A percentile compares a stretch with the other conserved stretches of the same genome.
These are phyloP conservation scores for Teleogryllus oceanicus DNA, from an alignment of 2,888 invertebrate genomes.

Conservation along the genomic window DNA sequence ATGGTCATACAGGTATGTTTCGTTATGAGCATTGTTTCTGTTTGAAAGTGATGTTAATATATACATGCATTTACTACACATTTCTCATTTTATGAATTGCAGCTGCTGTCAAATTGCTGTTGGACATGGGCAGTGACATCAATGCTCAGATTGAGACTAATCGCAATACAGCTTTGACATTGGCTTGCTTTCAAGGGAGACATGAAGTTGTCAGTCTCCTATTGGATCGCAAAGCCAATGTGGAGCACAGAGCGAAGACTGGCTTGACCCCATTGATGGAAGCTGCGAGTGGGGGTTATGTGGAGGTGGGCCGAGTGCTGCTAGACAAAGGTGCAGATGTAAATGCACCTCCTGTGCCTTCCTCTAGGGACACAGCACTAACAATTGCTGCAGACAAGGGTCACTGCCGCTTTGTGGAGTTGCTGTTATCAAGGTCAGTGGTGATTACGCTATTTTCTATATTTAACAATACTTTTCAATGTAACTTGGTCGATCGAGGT, in stretches of 20 bases:
- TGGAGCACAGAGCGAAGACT: constrained; percentile 98
- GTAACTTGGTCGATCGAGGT: background rate
- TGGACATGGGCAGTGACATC: constrained; percentile 98
- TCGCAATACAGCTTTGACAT: constrained; percentile 94
- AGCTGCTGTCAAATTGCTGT: constrained; percentile 87
- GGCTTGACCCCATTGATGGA: constrained; percentile 99
- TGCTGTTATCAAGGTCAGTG: constrained; percentile 63
- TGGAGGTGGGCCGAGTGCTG: constrained; percentile 93
- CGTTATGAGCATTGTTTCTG: background rate
- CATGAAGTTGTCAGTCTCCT: constrained; percentile 97
- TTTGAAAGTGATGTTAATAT: background rate
- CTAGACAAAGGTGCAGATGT: constrained; percentile 97
- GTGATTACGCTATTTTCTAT: background rate
- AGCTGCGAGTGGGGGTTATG: constrained; percentile 98
- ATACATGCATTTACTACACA: background rate
- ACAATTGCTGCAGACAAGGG: constrained; percentile 99
- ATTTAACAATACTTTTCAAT: constrained; percentile 4
- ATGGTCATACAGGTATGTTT: constrained; percentile 72
- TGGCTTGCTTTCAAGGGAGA: constrained; percentile 93
- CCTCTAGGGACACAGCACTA: constrained; percentile 94
- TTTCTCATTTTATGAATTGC: constrained; percentile 43
- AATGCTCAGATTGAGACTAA: constrained; percentile 99
- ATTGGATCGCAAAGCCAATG: constrained; percentile 94
- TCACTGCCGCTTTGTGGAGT: constrained; percentile 87
- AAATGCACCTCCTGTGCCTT: constrained; percentile 97